A percentile compares a stretch with the other conserved stretches of the same genome.
Conservation (phyloP, 2,888 invertebrate genomes). For the Colletes collaris region DNA sequence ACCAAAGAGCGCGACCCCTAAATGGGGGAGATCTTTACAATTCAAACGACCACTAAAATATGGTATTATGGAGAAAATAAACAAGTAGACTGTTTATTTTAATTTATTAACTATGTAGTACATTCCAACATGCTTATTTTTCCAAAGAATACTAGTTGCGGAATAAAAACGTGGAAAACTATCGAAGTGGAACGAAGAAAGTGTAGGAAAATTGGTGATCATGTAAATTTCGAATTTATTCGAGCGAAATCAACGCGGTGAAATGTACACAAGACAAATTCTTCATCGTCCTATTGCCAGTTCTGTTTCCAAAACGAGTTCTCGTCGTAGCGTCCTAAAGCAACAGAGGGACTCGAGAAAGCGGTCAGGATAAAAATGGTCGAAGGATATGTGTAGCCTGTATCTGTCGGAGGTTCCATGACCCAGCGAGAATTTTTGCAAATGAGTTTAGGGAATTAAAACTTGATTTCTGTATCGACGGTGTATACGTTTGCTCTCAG, state of each 20-base stretch:
- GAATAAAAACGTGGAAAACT: not conserved
- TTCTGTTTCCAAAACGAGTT: constrained; percentile 66
- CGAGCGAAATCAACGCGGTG: not conserved
- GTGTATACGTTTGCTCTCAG: too few species aligned
- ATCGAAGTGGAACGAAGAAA: not conserved
- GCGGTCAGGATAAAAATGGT: constrained; percentile 48
- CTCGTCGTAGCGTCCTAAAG: constrained; percentile 49
- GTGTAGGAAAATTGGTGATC: not conserved
- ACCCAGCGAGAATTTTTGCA: constrained; percentile 40
- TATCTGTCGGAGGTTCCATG: constrained; percentile 59
- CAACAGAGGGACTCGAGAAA: constrained; percentile 56
- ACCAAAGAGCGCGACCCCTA: too few species aligned
- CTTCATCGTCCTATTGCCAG: constrained; percentile 44
- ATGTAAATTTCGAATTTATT: not conserved
- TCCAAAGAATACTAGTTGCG: not conserved
- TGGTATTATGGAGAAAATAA: too few species aligned
- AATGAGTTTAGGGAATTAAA: too few species aligned
- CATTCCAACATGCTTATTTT: too few species aligned
- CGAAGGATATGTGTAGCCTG: constrained; percentile 49
- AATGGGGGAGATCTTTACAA: too few species aligned
- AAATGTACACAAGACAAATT: constrained; percentile 27
- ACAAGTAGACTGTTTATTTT: too few species aligned
- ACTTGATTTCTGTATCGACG: too few species aligned
- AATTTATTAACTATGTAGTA: too few species aligned
- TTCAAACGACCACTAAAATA: too few species aligned